Conservation (phyloP, 2,888 invertebrate species). For the Cephonodes hylas region DNA sequence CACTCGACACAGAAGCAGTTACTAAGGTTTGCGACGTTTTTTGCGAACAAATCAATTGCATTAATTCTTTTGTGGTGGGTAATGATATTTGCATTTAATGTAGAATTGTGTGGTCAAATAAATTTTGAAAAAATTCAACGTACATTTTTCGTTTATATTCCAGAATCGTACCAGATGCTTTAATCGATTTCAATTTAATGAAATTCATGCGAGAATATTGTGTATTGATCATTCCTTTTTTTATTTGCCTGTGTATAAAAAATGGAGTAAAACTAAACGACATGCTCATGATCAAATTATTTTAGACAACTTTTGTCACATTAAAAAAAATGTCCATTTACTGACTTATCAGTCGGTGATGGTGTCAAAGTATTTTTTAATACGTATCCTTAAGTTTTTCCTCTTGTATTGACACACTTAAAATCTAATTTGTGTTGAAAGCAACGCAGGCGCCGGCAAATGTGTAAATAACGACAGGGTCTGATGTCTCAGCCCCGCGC, state of each 20-base stretch:
- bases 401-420: conserved; percentile 44
- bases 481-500: conserved; percentile 15
- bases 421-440: conserved; percentile 46
- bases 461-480: conserved; percentile 67
- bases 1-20: conserved; percentile 67
- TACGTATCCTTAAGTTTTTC: conserved; percentile 25
- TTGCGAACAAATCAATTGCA: conserved; percentile 39
- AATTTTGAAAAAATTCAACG: neutral
- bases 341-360: neutral
- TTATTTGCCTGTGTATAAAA: too few relatives aligned
- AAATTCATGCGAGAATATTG: too few relatives aligned
- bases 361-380: conserved; percentile 22
- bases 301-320: too few relatives aligned
- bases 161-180: neutral
- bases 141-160: neutral
- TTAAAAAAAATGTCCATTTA: too few relatives aligned
- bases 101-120: neutral
- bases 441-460: conserved; percentile 47
- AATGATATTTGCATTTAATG: conserved; percentile 5
- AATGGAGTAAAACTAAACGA: neutral
- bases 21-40: conserved; percentile 62
- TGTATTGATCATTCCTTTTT: too few relatives aligned
- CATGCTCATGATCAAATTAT: too few relatives aligned
- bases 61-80: conserved; percentile 30
- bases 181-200: neutral